These are phyloP conservation scores for Batillaria attramentaria DNA, from an alignment of 1,140 invertebrate species.

Conservation along the genomic window DNA sequence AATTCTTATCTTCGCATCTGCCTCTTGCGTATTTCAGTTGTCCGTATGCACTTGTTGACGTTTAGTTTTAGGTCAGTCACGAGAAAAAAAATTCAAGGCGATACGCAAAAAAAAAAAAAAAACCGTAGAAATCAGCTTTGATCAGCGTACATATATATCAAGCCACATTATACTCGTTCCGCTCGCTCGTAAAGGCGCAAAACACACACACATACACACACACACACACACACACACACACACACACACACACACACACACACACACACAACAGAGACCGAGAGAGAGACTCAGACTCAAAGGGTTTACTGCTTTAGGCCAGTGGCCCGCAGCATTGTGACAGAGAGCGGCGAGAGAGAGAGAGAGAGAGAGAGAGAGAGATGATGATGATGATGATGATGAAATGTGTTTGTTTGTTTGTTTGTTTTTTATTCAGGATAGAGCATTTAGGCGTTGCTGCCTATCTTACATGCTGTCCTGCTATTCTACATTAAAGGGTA, in stretches of 20 bases:
- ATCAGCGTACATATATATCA: background rate
- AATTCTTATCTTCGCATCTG: no score
- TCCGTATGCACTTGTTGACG: no score
- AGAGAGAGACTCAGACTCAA: background rate
- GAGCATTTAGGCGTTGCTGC: no score
- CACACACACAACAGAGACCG: background rate
- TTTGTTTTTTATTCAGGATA: no score
- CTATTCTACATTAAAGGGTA: no score
- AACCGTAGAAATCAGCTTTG: background rate
- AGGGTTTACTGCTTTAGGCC: background rate
- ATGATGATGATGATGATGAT: no score
- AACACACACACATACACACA: background rate
- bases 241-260: background rate
- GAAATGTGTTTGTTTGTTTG: no score
- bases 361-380: conserved; percentile 18
- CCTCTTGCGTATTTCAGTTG: no score
- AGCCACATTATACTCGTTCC: background rate
- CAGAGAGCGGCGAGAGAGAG: background rate
- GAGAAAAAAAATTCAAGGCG: background rate
- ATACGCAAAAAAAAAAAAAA: background rate
- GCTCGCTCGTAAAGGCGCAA: background rate
- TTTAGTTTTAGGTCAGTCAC: no score
- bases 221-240: background rate
- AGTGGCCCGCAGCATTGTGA: background rate
- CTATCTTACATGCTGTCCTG: no score